phyloP scores from a whole-genome alignment of 2,797 vertebrate genomes.

The Eptatretus atami region DNA sequence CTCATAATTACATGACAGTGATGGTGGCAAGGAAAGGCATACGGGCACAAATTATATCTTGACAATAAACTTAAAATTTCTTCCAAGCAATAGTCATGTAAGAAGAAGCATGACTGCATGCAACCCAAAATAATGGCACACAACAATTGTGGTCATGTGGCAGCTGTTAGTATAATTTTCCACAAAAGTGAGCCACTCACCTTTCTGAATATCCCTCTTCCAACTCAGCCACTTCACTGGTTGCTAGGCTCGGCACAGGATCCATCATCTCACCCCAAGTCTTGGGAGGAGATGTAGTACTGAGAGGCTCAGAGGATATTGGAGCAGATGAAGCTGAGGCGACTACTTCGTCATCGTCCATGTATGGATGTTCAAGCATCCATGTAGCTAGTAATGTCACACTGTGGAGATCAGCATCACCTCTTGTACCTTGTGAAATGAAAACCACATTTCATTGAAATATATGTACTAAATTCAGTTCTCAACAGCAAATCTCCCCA shows the following conservation, averaged over 20 bases:
- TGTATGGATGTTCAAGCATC: slow-evolving; percentile 83
- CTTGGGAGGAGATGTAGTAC: slow-evolving; percentile 18
- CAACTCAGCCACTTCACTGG: slow-evolving; percentile 40
- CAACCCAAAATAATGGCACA: too few relatives aligned
- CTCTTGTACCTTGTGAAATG: slow-evolving; percentile 30
- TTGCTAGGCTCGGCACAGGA: slow-evolving; percentile 42
- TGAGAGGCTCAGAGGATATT: slow-evolving; percentile 18
- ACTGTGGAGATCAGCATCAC: slow-evolving; percentile 79
- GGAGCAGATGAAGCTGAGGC: slow-evolving; percentile 15
- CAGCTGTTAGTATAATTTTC: too few relatives aligned
- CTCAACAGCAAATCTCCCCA: too few relatives aligned
- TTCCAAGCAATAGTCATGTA: too few relatives aligned
- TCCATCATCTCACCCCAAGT: slow-evolving; percentile 23
- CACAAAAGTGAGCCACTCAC: slow-evolving; percentile 13
- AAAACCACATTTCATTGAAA: background rate
- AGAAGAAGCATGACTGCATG: too few relatives aligned
- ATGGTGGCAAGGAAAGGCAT: too few relatives aligned
- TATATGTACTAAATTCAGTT: background rate
- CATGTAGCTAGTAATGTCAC: slow-evolving; percentile 94
- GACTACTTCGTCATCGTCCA: slow-evolving; percentile 46
- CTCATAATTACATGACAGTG: too few relatives aligned
- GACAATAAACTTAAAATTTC: too few relatives aligned
- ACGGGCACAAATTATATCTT: too few relatives aligned
- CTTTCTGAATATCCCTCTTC: slow-evolving; percentile 80
- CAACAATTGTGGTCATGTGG: too few relatives aligned